phyloP scores from a whole-genome alignment of 2,113 vertebrate species.

The Pampusana beccarii region DNA sequence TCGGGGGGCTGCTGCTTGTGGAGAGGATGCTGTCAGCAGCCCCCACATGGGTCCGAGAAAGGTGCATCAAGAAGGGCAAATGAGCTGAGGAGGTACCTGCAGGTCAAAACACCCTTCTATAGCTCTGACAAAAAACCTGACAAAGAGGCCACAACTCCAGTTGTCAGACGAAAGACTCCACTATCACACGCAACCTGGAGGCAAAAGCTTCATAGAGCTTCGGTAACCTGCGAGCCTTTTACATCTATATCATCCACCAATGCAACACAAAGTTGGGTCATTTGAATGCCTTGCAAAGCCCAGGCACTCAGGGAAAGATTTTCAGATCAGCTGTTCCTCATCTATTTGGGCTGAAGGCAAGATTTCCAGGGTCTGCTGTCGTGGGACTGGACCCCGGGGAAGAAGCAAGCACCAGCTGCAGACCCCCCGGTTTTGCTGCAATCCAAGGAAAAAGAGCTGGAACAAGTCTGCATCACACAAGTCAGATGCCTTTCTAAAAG shows the following conservation, averaged over 20 bases:
- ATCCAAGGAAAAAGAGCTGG: not conserved
- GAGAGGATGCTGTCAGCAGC: not conserved
- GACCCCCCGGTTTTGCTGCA: not conserved
- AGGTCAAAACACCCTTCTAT: not conserved
- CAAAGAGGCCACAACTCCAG: not conserved
- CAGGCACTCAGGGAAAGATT: not conserved
- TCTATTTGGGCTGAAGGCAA: not conserved
- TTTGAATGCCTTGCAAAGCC: not conserved
- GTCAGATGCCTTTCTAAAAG: not conserved
- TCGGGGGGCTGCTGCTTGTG: not conserved
- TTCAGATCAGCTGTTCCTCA: not conserved
- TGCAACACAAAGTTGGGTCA: not conserved
- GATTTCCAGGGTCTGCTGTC: not conserved
- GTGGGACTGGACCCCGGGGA: not conserved
- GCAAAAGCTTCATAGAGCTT: not conserved
- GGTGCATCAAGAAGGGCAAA: not conserved
- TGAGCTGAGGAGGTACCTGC: not conserved
- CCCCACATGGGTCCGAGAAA: not conserved
- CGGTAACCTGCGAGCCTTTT: rapidly evolving
- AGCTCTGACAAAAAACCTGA: not conserved
- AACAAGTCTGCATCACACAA: not conserved
- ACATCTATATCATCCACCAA: not conserved
- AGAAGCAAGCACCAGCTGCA: not conserved
- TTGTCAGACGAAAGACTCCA: not conserved
- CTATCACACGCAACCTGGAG: not conserved